Evolutionary conservation across 2,113 vertebrate species (phyloP).

Genomic region (Lophius piscatorius): DNA sequence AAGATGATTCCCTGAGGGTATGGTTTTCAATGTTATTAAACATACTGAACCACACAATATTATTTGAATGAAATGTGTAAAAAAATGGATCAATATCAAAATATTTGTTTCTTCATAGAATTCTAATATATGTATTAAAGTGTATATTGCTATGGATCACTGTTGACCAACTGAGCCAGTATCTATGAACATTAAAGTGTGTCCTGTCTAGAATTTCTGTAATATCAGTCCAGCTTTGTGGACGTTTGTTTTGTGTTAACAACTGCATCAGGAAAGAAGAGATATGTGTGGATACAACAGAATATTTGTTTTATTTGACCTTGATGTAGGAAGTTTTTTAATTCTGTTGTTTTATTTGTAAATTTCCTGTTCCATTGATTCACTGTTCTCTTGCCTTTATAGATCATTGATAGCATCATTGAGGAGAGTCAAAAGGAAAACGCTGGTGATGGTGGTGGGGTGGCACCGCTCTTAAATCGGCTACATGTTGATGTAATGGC

Average conservation of each 20-base stretch:
- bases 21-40: slow-evolving; percentile 1
- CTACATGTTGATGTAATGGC: slow-evolving; percentile 51
- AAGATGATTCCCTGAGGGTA: slow-evolving; percentile 80
- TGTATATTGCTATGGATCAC: not conserved
- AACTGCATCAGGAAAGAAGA: no score
- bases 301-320: no score
- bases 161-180: not conserved
- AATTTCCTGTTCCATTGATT: not conserved
- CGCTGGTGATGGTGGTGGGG: slow-evolving; percentile 75
- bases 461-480: slow-evolving; percentile 77
- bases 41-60: not conserved
- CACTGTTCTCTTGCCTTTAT: slow-evolving; percentile 58
- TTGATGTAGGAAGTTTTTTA: not conserved
- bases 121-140: not conserved
- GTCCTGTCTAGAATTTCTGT: no score
- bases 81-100: not conserved
- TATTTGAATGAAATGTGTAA: not conserved
- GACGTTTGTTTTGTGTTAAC: no score
- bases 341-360: not conserved
- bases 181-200: not conserved
- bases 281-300: no score
- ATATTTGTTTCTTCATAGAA: not conserved
- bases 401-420: slow-evolving; percentile 99
- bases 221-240: no score
- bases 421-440: slow-evolving; percentile 91